Base-by-base conservation (phyloP, 1,140 invertebrate species). In the Drosophila arawakana region DNA sequence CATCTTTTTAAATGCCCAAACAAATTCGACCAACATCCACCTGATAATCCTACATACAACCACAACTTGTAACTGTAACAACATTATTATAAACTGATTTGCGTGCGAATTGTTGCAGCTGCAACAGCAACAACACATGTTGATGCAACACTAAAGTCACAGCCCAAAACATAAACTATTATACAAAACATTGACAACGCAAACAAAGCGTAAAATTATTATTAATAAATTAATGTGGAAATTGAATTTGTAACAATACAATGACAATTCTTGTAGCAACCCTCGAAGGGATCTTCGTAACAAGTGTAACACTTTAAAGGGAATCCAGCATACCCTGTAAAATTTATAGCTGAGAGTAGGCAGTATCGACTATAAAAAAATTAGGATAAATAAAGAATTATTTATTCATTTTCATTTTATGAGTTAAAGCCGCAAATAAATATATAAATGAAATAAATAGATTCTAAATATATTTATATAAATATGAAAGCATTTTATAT, bases 201-300 rank as follows among this genome's bases (percentile, higher is more conserved):
- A 81, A 91, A 89, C 78, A 90, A 89, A 82, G 84, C 89, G 84
- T 91, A 77, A 91, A 91, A 91, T 91, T 91, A 83, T 91, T 90
- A 84, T 84, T 91, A 91, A 89, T 85, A 91, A 91, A 89, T 80
- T 73, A 59, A 65, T 60, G 50, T 68, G 44, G 15, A 18, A 62
- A 43, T 21, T 41, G 57, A 58, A 67, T 61, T 62, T 46, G 49
- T 35, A 41, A 49, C 47, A 47, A 77, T 73, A 73, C 80, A 71
- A 72, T 60, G 76, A 54, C 80, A 75, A 88, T 80, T 89, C 59
- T 72, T 80, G 70, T 35, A 84, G 10, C 84, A 72, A 78, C 83
- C 83, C 84, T 66, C 58, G 43, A 54, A 7, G 15, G 52, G 21
- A 37, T 18, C 21, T 39, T 57, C 57, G 44, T 25, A 89, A 84